Conservation (phyloP, 2,113 vertebrate species). For the Pandion haliaetus region DNA sequence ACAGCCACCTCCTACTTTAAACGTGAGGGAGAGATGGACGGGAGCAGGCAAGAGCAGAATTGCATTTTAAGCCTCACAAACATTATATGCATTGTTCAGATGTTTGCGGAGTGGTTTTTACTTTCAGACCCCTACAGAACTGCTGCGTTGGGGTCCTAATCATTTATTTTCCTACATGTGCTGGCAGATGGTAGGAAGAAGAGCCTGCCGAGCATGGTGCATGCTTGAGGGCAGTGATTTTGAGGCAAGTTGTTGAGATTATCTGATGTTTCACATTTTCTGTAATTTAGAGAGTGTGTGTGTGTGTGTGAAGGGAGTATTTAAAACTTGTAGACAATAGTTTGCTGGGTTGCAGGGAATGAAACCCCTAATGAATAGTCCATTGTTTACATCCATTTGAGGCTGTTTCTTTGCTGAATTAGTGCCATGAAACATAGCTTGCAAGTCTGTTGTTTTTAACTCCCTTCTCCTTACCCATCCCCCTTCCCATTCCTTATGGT, state of each 20-base stretch:
- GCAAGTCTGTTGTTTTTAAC: conserved; percentile 14
- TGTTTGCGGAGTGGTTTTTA: not conserved
- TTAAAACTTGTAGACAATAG: conserved; percentile 49
- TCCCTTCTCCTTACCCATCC: conserved; percentile 17
- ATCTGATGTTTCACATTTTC: conserved; percentile 1
- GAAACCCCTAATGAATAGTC: conserved; percentile 37
- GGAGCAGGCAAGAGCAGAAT: not conserved
- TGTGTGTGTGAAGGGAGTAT: not conserved
- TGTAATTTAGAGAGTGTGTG: not conserved
- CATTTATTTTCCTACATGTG: not conserved
- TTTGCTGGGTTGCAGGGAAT: conserved; percentile 35
- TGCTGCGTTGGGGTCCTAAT: not conserved
- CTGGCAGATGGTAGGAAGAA: not conserved
- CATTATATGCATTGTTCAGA: not conserved
- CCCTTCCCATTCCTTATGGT: not conserved
- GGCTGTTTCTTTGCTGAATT: conserved; percentile 39
- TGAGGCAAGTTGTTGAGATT: conserved; percentile 20
- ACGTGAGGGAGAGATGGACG: not conserved
- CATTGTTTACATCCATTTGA: conserved; percentile 58
- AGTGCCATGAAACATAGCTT: conserved; percentile 20
- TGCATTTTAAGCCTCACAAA: not conserved
- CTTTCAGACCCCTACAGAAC: not conserved
- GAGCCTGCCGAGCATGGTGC: not conserved
- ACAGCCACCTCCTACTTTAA: not conserved
- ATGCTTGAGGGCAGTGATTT: not conserved